Evolutionary conservation across 1,140 invertebrate genomes (phyloP), one percentile per base, ranked within the genome.

Genomic region (Hylaeus volcanicus): DNA sequence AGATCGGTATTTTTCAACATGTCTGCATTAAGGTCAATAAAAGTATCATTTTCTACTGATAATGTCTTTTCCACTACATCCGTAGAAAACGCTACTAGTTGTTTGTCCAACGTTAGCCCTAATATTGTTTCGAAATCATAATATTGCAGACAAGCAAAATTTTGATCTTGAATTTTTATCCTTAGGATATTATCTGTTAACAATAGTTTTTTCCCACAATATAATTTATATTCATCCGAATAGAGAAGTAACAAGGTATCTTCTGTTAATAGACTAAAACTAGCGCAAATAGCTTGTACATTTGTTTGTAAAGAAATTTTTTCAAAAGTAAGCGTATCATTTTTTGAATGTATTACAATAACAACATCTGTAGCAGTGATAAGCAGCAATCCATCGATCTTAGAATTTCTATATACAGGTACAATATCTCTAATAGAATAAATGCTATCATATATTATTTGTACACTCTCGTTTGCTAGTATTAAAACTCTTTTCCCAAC

Each of bases 201-300:
- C 4, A 89, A 72, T 37, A 61, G 69, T 61, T 89, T 90, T 81
- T 12, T 77, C 15, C 74, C 72, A 51, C 90, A 90, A 78, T 90
- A 89, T 1, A 83, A 81, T 26, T 81, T 81, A 48, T 37, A 65
- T 48, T 48, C 72, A 75, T 90, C 86, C 0, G 85, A 88, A 77
- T 89, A 90, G n/a, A 91, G 65, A 1, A 93, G 72, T 85, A 89
- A 89, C 9, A 92, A 56, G 65, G 69, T 56, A 12, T 89, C 68
- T 58, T 89, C 77, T 5, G 41, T 48, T 9, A 37, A n/a, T 51
- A 41, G 3, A 58, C 74, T 81, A 3, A 91, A 75, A 53, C 79
- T 71, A 37, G 86, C 87, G 37, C 87, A 89, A n/a, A 92, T 9
- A 2, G 76, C 5, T 51, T 78, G 45, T 12, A 86, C 37, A 1